phyloP scores from a whole-genome alignment of 2,888 invertebrate species.

The Caenorhabditis wallacei region DNA sequence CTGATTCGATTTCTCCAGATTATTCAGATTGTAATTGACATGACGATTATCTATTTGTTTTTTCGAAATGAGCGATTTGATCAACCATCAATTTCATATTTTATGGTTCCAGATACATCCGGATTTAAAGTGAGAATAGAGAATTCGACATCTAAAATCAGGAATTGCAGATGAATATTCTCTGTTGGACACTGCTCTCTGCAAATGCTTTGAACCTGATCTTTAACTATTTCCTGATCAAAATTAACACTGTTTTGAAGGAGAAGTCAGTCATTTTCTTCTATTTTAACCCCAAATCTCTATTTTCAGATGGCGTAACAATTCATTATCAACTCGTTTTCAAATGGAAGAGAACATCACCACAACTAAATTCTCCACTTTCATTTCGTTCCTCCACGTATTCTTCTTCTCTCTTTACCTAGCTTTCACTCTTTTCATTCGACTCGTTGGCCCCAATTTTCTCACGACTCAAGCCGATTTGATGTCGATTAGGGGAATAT shows the following conservation, averaged over 20 bases:
- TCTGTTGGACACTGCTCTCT: constrained; percentile 13
- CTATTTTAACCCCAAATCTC: neutral
- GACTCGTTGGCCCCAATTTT: constrained; percentile 10
- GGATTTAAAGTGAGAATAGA: constrained; percentile 7
- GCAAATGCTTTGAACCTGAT: constrained; percentile 26
- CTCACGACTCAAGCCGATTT: constrained; percentile 18
- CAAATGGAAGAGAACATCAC: constrained; percentile 54
- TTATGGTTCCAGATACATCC: constrained; percentile 35
- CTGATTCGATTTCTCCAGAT: neutral
- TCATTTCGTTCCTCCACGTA: constrained; percentile 38
- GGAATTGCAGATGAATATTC: constrained; percentile 38
- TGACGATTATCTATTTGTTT: neutral
- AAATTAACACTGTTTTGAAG: constrained; percentile 6
- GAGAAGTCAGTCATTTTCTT: neutral
- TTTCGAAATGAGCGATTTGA: constrained; percentile 35
- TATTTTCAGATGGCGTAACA: constrained; percentile 26
- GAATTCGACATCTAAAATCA: neutral
- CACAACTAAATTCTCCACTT: constrained; percentile 39
- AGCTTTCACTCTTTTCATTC: constrained; percentile 17
- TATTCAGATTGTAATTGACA: constrained; percentile 7
- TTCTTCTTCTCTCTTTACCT: constrained; percentile 44
- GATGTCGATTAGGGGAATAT: constrained; percentile 15
- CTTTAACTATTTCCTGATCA: constrained; percentile 26
- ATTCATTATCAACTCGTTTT: constrained; percentile 27
- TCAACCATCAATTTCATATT: constrained; percentile 34